These are phyloP conservation scores for Drosophila quadrilineata DNA, from an alignment of 1,140 invertebrate species.

Conservation along the genomic window DNA sequence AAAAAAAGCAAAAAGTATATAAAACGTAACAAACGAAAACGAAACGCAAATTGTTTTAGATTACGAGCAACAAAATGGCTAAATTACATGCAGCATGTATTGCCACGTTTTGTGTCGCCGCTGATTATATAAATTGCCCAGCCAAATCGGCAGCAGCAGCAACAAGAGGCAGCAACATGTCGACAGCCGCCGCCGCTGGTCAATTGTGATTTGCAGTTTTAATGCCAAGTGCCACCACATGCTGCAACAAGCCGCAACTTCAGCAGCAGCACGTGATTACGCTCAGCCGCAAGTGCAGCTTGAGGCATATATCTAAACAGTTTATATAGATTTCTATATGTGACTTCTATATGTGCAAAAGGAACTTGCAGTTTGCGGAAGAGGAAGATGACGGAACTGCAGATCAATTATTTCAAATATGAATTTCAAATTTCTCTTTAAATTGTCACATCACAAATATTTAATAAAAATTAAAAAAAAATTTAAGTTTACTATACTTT, in stretches of 20 bases:
- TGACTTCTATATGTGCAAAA: too few species aligned
- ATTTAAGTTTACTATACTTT: too few species aligned
- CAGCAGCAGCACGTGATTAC: constrained; percentile 66
- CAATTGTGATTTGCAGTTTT: constrained; percentile 54
- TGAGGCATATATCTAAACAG: too few species aligned
- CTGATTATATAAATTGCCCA: constrained; percentile 72
- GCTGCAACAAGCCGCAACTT: constrained; percentile 14
- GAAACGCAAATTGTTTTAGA: constrained; percentile 75
- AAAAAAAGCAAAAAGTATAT: too few species aligned
- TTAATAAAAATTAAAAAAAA: too few species aligned
- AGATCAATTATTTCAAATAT: not conserved
- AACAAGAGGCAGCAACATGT: constrained; percentile 1
- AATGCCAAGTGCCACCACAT: not conserved
- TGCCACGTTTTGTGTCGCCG: constrained; percentile 75
- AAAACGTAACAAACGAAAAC: too few species aligned
- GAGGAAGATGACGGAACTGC: too few species aligned
- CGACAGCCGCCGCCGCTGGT: constrained; percentile 53
- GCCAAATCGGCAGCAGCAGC: constrained; percentile 24
- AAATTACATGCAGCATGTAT: constrained; percentile 68
- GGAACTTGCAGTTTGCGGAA: too few species aligned
- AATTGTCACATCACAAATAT: too few species aligned
- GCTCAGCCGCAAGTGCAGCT: constrained; percentile 42
- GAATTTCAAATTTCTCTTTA: too few species aligned
- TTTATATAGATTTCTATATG: not conserved
- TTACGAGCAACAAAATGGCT: constrained; percentile 35